A percentile compares a stretch with the other conserved stretches of the same genome.
Conservation (phyloP, 2,797 vertebrate species). For the Luscinia luscinia region DNA sequence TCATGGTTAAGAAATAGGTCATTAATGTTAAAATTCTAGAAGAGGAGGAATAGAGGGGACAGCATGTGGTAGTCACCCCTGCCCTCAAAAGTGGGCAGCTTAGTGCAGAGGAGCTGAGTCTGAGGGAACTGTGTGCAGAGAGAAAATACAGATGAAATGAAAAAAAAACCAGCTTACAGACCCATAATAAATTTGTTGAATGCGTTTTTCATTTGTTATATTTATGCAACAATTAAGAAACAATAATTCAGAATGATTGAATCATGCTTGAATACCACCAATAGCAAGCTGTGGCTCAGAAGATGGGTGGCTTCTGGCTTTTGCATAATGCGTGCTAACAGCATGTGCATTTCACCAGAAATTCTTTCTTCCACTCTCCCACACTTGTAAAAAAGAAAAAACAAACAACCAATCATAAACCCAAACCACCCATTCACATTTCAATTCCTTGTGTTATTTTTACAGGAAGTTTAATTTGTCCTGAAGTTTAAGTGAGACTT, state of each 20-base stretch:
- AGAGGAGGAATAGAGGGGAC: not conserved
- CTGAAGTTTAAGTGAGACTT: not conserved
- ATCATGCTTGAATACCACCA: not conserved
- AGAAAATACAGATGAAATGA: not conserved
- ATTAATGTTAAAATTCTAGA: not conserved
- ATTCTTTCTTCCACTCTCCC: not conserved
- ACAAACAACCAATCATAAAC: not conserved
- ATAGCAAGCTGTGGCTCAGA: not conserved
- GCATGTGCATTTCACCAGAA: not conserved
- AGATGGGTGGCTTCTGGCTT: constrained; percentile 10
- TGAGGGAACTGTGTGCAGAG: not conserved
- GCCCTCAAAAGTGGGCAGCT: not conserved
- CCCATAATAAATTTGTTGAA: not conserved
- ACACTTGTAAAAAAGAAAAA: not conserved
- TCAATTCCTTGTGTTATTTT: not conserved
- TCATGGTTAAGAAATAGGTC: not conserved
- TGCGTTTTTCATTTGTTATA: not conserved
- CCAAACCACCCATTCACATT: not conserved
- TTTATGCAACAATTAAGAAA: not conserved
- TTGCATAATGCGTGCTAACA: not conserved
- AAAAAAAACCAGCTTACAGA: fast-evolving
- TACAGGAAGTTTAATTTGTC: not conserved
- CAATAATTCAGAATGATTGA: not conserved
- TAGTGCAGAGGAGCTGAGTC: not conserved
- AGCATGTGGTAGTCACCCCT: not conserved